These are phyloP conservation scores for Urocynchramus pylzowi DNA, from an alignment of 2,113 vertebrate genomes.

Conservation along the genomic window DNA sequence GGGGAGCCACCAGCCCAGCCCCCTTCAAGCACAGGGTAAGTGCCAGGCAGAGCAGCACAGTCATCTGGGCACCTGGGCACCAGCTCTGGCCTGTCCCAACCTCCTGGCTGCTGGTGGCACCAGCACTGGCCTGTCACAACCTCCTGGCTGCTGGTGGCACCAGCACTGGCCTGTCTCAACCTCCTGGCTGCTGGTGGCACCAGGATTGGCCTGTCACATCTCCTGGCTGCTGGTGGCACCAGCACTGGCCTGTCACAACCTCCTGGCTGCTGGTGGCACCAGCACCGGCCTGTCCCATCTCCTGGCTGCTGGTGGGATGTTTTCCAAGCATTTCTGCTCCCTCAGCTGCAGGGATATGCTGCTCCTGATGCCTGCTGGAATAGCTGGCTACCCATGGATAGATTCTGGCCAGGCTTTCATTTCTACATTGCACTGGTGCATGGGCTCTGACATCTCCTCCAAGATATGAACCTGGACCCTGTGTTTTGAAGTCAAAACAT, in stretches of 20 bases:
- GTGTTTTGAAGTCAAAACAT: not conserved
- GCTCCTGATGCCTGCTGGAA: not conserved
- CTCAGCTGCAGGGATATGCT: not conserved
- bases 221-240: no score
- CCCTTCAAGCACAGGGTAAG: slow-evolving; percentile 75
- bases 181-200: not conserved
- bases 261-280: not conserved
- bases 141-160: no score
- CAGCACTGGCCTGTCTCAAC: not conserved
- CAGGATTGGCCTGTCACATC: not conserved
- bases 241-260: not conserved
- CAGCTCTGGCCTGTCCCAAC: not conserved
- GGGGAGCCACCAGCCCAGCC: slow-evolving; percentile 78
- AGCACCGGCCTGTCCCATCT: not conserved
- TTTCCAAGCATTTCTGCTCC: not conserved
- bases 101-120: no score
- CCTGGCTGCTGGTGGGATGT: not conserved
- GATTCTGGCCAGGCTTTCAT: not conserved
- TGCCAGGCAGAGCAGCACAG: not conserved
- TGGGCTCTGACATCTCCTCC: not conserved
- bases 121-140: not conserved
- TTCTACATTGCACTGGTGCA: not conserved
- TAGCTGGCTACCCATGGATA: not conserved
- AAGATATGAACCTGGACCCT: not conserved
- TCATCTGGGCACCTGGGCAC: not conserved